These are phyloP conservation scores for Nannospalax galili DNA, from an alignment of 2,113 vertebrate species.

Conservation along the genomic window DNA sequence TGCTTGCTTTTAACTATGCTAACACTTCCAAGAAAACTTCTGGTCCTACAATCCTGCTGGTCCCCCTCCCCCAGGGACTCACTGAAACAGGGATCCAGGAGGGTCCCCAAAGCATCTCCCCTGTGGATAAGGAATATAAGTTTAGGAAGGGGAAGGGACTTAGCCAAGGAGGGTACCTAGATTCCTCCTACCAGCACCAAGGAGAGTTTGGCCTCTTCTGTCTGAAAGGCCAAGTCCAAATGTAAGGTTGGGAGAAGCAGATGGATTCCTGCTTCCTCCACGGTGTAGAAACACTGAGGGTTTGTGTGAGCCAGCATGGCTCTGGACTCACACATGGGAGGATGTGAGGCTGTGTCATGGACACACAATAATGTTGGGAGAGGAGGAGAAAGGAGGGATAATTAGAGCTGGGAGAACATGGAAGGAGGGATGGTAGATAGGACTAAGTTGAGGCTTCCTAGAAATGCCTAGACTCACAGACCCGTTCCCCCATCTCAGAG, in stretches of 20 bases:
- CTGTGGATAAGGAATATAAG: not conserved
- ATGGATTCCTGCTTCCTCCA: not conserved
- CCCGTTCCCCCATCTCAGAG: accelerated
- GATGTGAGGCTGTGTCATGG: not conserved
- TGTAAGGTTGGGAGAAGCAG: not conserved
- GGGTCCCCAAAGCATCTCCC: not conserved
- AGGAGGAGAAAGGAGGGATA: not conserved
- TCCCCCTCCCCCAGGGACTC: not conserved
- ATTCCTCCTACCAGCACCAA: not conserved
- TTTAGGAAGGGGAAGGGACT: not conserved
- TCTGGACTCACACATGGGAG: not conserved
- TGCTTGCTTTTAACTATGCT: not conserved
- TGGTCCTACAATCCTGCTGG: not conserved
- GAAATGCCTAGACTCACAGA: not conserved
- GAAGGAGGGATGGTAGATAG: not conserved
- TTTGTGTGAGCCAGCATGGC: not conserved
- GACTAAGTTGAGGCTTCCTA: not conserved
- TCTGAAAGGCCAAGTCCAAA: not conserved
- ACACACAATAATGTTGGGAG: not conserved
- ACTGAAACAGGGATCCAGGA: not conserved
- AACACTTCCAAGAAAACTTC: not conserved
- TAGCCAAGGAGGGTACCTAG: not conserved
- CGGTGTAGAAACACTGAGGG: not conserved
- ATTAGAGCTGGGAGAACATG: not conserved
- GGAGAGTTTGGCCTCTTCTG: not conserved